These are phyloP conservation scores for Laterallus jamaicensis DNA, from an alignment of 2,113 vertebrate genomes.

Conservation along the genomic window DNA sequence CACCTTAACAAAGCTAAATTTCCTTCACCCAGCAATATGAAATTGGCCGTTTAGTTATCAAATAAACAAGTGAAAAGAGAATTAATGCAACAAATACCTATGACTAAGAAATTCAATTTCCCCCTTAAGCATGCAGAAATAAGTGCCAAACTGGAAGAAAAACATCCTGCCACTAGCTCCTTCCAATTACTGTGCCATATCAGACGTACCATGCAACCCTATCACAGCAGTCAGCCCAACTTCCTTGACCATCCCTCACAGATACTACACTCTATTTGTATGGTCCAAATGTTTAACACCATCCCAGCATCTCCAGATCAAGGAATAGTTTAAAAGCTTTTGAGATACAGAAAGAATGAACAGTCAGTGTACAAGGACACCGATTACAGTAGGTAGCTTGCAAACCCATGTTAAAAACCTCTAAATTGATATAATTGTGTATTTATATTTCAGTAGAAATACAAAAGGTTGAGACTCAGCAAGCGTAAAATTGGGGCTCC, in stretches of 20 bases:
- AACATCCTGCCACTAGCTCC: not conserved
- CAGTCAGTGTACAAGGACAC: not conserved
- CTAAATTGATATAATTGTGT: not conserved
- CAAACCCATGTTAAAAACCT: not conserved
- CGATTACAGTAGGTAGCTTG: not conserved
- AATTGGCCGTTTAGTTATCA: not conserved
- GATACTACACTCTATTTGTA: not conserved
- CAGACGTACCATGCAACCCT: not conserved
- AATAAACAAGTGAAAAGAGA: not conserved
- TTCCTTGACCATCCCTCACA: not conserved
- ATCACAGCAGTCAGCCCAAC: not conserved
- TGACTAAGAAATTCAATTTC: not conserved
- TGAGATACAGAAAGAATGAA: not conserved
- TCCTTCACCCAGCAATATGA: not conserved
- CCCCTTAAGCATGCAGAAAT: not conserved
- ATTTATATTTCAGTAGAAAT: not conserved
- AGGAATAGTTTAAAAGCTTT: not conserved
- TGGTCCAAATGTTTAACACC: not conserved
- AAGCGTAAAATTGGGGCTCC: not conserved
- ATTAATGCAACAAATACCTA: not conserved
- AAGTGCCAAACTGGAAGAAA: not conserved
- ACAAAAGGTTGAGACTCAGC: not conserved
- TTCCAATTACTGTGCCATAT: not conserved
- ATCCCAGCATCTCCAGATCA: not conserved
- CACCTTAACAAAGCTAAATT: not conserved